These are phyloP conservation scores for Pitangus sulphuratus DNA, from an alignment of 2,797 vertebrate genomes.

Conservation along the genomic window DNA sequence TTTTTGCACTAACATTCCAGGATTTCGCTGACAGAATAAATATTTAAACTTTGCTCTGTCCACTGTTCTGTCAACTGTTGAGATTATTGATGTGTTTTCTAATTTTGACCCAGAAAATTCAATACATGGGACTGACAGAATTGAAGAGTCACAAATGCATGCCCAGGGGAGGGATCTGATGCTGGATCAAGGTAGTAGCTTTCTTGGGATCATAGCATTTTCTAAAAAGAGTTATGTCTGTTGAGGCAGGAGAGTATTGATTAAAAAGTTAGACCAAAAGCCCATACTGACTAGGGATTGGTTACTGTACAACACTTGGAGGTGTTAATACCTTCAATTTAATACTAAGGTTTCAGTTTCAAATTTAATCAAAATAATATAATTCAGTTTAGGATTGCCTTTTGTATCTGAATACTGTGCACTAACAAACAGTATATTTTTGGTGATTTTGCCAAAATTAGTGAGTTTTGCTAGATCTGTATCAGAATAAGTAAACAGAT, in stretches of 20 bases:
- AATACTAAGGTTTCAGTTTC: not conserved
- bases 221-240: not conserved
- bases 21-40: not conserved
- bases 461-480: not conserved
- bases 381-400: not conserved
- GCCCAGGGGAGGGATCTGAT: not conserved
- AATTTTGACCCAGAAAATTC: conserved; percentile 16
- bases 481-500: not conserved
- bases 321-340: not conserved
- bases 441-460: not conserved
- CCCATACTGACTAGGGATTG: not conserved
- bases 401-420: not conserved
- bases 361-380: not conserved
- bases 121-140: not conserved
- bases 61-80: not conserved
- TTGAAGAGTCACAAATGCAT: not conserved
- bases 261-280: not conserved
- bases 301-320: not conserved
- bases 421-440: not conserved
- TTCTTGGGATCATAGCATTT: not conserved
- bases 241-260: not conserved
- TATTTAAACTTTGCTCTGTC: conserved; percentile 27
- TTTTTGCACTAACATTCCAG: not conserved
- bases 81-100: not conserved
- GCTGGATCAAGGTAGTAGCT: not conserved